Evolutionary conservation across 2,797 vertebrate genomes (phyloP), one percentile per base, ranked within the genome.

Genomic region (Pantherophis vulpinus): DNA sequence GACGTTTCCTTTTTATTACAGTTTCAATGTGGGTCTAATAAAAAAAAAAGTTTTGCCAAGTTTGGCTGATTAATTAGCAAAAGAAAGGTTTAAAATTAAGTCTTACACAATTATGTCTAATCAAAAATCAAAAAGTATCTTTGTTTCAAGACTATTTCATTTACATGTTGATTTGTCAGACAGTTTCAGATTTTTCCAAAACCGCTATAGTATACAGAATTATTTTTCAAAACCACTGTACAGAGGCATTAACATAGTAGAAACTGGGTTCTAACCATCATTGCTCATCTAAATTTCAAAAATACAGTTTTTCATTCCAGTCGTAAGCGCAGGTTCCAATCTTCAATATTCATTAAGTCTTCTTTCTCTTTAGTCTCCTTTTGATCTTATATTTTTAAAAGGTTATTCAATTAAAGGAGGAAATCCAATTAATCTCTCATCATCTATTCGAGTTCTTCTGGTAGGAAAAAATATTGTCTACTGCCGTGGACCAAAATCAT

Each of bases 301-400:
- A 32, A 58, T 10, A 55, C 29, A 51, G 37, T 11, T 56, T 32
- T n/a, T 56, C n/a, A 20, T 88, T 88, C 55, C 55, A 56, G 54
- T 56, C 18, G 8, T 55, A n/a, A 55, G 1, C 0, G 0, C 37
- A 20, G 32, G 32, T 74, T 37, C 70, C 70, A 74, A 37, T 88
- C 51, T 56, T 87, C 27, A 58, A 13, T 47, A 1, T 58, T 20
- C 58, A 55, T 18, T 87, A n/a, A 16, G 29, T 16, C 51, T 32
- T 18, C 18, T 32, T 58, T 16, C 16, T 56, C 29, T n/a, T 32
- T 20, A 37, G 16, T 18, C 32, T 9, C 70, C 70, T 74, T 37
- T 74, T 20, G 16, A 20, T 95, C 95, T 51, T 93, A 47, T 5
- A 29, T 87, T 54, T 37, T 54, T 55, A 54, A 87, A n/a, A 55